Evolutionary conservation across 2,113 vertebrate genomes (phyloP).

Genomic region (Psilopogon haemacephalus): DNA sequence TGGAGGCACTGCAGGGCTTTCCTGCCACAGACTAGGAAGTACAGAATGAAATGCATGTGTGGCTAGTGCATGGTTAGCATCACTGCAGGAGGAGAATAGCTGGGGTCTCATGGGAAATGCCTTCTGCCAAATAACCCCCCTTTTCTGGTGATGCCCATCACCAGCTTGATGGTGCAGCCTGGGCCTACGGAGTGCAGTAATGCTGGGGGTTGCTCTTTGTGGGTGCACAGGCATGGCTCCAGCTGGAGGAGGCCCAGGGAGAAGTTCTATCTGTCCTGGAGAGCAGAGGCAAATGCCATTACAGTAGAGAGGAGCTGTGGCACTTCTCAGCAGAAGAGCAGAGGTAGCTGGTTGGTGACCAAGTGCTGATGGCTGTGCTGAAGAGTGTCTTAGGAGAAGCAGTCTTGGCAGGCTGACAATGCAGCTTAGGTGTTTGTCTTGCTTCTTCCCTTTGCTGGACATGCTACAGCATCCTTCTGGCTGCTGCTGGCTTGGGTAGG

Average conservation of each 20-base stretch:
- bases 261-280: neutral
- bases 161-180: neutral
- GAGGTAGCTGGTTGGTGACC: neutral
- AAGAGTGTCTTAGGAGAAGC: neutral
- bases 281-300: neutral
- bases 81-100: neutral
- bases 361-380: neutral
- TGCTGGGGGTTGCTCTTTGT: rapidly evolving
- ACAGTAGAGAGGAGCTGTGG: neutral
- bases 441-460: neutral
- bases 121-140: neutral
- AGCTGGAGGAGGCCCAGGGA: neutral
- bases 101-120: neutral
- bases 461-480: too few relatives aligned
- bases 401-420: neutral
- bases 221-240: too few relatives aligned
- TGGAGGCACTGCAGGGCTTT: neutral
- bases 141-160: neutral
- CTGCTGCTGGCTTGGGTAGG: too few relatives aligned
- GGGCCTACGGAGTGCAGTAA: rapidly evolving
- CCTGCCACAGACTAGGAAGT: rapidly evolving
- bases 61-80: neutral
- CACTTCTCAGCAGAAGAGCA: neutral
- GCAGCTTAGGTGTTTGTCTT: neutral
- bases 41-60: too few relatives aligned